Conservation (phyloP, 2,113 vertebrate genomes). For the Pedionomus torquatus region DNA sequence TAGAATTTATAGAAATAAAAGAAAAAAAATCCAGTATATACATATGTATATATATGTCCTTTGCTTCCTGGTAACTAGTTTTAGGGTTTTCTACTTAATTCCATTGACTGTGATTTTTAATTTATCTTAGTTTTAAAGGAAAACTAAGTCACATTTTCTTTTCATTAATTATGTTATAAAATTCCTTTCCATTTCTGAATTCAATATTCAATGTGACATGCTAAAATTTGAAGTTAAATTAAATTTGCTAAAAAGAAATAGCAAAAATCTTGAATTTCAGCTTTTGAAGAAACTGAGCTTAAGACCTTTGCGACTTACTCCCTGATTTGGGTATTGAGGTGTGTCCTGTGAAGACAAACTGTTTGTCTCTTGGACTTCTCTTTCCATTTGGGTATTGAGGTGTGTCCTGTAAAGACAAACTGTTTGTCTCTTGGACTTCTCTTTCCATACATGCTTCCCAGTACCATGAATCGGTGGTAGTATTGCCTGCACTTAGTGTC, state of each 20-base stretch:
- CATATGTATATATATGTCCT: not conserved
- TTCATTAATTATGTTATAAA: not conserved
- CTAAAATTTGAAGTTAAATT: constrained; percentile 26
- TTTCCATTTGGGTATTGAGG: constrained; percentile 38
- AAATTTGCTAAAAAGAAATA: not conserved
- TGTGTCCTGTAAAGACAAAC: constrained; percentile 42
- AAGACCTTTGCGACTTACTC: not conserved
- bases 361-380: not conserved
- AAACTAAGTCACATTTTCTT: not conserved
- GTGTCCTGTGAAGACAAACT: constrained; percentile 45
- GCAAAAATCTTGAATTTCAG: constrained; percentile 28
- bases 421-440: not conserved
- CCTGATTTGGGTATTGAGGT: constrained; percentile 39
- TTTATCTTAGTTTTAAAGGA: not conserved
- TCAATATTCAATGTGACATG: not conserved
- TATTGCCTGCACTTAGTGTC: constrained; percentile 43
- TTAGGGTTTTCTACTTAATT: not conserved
- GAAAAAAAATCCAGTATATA: not conserved
- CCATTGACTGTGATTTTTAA: not conserved
- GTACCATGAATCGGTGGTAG: not conserved
- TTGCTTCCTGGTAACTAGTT: not conserved
- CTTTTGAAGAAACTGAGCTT: not conserved
- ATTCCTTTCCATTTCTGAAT: constrained; percentile 22
- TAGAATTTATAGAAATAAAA: not conserved
- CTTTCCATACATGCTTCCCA: constrained; percentile 12